Conservation (phyloP, 2,888 invertebrate genomes). For the Lasioglossum calceatum region DNA sequence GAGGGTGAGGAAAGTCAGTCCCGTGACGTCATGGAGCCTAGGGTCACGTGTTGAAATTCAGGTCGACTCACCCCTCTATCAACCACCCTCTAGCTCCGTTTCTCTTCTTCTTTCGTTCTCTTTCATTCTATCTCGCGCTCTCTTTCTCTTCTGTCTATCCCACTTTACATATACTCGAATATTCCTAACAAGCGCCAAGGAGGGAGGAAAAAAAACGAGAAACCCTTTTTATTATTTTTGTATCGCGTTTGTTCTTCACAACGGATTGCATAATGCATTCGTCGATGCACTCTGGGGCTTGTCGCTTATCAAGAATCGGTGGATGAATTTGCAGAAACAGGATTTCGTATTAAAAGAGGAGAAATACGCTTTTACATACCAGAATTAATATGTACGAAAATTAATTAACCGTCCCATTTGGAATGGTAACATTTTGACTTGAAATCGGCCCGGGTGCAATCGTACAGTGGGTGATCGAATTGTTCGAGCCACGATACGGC, state of each 20-base stretch:
- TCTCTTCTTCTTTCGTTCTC: neutral
- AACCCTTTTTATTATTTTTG: neutral
- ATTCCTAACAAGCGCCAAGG: constrained; percentile 18
- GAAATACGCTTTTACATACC: neutral
- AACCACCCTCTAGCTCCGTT: constrained; percentile 18
- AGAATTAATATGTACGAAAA: neutral
- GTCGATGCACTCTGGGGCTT: constrained; percentile 1
- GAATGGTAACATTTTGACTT: neutral
- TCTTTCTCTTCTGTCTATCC: neutral
- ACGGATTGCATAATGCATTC: constrained; percentile 19
- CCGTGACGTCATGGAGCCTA: constrained; percentile 75
- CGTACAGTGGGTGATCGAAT: no score
- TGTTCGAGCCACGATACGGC: neutral
- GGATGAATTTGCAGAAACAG: neutral
- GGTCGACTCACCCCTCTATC: constrained; percentile 70
- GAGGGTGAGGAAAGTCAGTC: constrained; percentile 57
- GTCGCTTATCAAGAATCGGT: neutral
- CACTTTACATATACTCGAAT: constrained; percentile 40
- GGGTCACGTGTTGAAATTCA: constrained; percentile 78
- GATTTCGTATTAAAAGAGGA: neutral
- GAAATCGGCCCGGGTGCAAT: neutral
- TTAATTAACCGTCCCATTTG: neutral
- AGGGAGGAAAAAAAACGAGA: neutral
- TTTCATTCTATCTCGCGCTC: neutral
- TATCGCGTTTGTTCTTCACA: constrained; percentile 25